A percentile compares a stretch with the other conserved stretches of the same genome.
phyloP scores from a whole-genome alignment of 2,888 invertebrate species.

The Sinohyriopsis cumingii region DNA sequence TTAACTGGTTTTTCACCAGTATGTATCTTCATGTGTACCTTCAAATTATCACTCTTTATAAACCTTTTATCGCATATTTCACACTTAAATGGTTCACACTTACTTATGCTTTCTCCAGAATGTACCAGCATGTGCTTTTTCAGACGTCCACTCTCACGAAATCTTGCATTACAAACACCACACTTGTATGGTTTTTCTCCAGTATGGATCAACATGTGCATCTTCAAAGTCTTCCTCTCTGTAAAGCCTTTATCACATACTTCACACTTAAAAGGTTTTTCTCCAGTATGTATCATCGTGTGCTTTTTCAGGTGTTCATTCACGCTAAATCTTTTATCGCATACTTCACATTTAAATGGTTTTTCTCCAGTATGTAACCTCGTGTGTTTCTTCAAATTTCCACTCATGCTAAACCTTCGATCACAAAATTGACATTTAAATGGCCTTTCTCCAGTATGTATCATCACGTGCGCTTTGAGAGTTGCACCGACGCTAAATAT shows the following conservation, averaged over 20 bases:
- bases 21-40: too few relatives aligned
- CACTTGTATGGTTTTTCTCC: too few relatives aligned
- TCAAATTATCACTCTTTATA: too few relatives aligned
- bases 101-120: too few relatives aligned
- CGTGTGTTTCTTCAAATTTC: background rate
- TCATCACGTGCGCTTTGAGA: background rate
- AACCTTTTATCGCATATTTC: too few relatives aligned
- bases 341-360: background rate
- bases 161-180: too few relatives aligned
- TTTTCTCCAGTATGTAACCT: slow-evolving; percentile 1
- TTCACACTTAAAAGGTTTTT: background rate
- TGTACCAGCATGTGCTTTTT: too few relatives aligned
- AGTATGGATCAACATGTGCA: background rate
- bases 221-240: background rate
- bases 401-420: background rate
- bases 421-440: background rate
- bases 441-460: background rate
- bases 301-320: background rate
- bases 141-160: too few relatives aligned
- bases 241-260: background rate
- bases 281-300: slow-evolving; percentile 1
- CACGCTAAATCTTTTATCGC: background rate
- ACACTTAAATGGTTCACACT: too few relatives aligned
- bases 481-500: background rate
- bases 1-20: too few relatives aligned